phyloP scores from a whole-genome alignment of 2,888 invertebrate species.

The Smittia sp. region DNA sequence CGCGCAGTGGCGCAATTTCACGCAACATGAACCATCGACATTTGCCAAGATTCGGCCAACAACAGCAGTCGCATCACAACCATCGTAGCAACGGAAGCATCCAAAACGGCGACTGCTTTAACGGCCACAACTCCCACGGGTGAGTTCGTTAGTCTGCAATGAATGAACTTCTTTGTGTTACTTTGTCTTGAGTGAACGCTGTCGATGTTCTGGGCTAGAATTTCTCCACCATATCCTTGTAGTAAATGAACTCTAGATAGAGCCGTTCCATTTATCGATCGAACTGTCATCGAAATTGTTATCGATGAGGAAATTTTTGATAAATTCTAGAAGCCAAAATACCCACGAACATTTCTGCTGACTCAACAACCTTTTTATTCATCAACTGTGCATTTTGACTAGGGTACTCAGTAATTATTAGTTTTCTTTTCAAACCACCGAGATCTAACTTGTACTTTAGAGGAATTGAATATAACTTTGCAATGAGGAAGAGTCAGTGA shows the following conservation, averaged over 20 bases:
- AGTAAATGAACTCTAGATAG: too few species aligned
- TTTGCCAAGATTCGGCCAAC: constrained; percentile 16
- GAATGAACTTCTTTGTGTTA: constrained; percentile 1
- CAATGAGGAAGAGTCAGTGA: not conserved
- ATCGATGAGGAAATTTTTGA: too few species aligned
- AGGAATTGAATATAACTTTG: not conserved
- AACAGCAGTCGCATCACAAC: constrained; percentile 31
- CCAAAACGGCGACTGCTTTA: constrained; percentile 24
- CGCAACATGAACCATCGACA: constrained; percentile 36
- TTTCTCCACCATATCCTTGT: too few species aligned
- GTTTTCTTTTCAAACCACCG: not conserved
- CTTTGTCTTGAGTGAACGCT: not conserved
- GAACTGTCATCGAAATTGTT: too few species aligned
- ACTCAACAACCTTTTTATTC: not conserved
- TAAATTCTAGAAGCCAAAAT: not conserved
- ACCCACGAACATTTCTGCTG: not conserved
- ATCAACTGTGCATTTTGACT: constrained; percentile 29
- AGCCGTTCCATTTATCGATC: too few species aligned
- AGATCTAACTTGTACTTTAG: not conserved
- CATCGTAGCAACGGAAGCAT: not conserved
- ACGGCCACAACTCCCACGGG: constrained; percentile 31
- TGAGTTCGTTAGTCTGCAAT: constrained; percentile 20
- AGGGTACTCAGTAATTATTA: constrained; percentile 9
- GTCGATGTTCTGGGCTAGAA: too few species aligned
- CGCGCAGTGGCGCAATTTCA: constrained; percentile 26